phyloP scores from a whole-genome alignment of 2,113 vertebrate genomes.

The Nesogale talazaci region DNA sequence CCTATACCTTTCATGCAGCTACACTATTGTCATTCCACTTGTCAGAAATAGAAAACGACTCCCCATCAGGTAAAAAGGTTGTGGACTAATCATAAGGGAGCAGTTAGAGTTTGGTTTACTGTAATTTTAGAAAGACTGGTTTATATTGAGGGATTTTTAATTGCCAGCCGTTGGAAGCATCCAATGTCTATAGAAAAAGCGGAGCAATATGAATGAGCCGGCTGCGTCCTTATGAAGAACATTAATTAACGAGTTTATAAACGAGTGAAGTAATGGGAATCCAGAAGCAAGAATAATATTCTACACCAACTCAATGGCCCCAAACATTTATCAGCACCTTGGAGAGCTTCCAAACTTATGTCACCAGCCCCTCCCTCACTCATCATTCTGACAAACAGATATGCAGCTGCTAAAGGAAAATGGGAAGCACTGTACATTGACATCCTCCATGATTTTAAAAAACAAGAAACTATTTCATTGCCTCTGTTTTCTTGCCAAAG shows the following conservation, averaged over 20 bases:
- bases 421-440: neutral
- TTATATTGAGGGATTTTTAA: constrained; percentile 41
- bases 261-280: constrained; percentile 55
- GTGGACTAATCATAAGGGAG: constrained; percentile 16
- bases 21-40: constrained; percentile 1
- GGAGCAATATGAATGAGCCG: constrained; percentile 51
- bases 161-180: constrained; percentile 42
- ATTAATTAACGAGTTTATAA: constrained; percentile 57
- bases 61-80: neutral
- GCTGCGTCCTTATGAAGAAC: constrained; percentile 42
- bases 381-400: constrained; percentile 37
- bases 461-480: neutral
- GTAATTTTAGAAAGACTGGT: constrained; percentile 61
- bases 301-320: neutral
- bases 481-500: constrained; percentile 28
- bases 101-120: neutral
- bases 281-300: constrained; percentile 31
- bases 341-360: constrained; percentile 28
- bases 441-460: neutral
- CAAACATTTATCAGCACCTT: neutral
- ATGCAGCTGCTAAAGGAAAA: neutral
- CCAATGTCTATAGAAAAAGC: constrained; percentile 54
- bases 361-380: neutral
- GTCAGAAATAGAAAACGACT: constrained; percentile 55
- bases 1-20: neutral